Percentiles rank a stretch among this genome's conserved stretches.
These are phyloP conservation scores for Emydoidea blandingii DNA, from an alignment of 2,797 vertebrate genomes.

Conservation along the genomic window DNA sequence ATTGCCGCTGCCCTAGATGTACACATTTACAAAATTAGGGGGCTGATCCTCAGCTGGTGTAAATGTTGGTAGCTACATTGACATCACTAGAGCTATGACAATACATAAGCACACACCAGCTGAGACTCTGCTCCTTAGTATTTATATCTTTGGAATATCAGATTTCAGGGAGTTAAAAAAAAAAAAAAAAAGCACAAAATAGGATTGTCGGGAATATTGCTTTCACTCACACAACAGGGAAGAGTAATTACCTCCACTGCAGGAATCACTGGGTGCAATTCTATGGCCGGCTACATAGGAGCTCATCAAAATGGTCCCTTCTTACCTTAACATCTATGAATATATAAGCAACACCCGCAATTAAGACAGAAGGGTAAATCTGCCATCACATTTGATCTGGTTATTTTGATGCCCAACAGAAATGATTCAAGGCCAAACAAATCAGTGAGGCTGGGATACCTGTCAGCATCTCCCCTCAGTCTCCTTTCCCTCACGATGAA, in stretches of 20 bases:
- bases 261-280: not conserved
- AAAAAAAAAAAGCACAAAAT: not conserved
- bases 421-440: not conserved
- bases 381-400: not conserved
- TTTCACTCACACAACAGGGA: not conserved
- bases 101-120: too few relatives aligned
- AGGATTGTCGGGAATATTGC: not conserved
- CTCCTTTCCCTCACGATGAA: not conserved
- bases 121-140: not conserved
- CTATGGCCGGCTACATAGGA: not conserved
- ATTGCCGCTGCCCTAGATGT: rapidly evolving
- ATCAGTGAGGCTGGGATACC: not conserved
- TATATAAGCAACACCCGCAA: not conserved
- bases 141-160: not conserved
- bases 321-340: not conserved
- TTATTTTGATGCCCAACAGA: constrained; percentile 9
- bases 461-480: not conserved
- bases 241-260: not conserved
- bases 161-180: not conserved
- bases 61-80: not conserved
- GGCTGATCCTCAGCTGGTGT: not conserved
- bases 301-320: not conserved
- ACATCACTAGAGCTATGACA: not conserved
- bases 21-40: not conserved
- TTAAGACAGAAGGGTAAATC: rapidly evolving